phyloP scores from a whole-genome alignment of 2,113 vertebrate genomes.

The Gasterosteus nipponicus region DNA sequence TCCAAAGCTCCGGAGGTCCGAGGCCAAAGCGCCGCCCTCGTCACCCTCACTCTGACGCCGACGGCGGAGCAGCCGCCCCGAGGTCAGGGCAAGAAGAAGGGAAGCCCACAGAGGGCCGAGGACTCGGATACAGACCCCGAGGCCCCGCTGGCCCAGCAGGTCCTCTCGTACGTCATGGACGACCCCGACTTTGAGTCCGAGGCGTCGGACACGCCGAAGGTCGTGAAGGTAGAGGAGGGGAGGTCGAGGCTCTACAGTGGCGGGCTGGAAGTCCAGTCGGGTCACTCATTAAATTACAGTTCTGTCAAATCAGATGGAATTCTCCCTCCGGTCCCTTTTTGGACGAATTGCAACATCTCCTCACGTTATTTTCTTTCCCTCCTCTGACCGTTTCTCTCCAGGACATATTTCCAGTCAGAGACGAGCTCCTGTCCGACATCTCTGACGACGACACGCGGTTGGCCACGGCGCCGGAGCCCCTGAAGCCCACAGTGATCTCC shows the following conservation, averaged over 20 bases:
- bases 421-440: constrained; percentile 88
- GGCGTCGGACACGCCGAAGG: constrained; percentile 84
- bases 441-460: constrained; percentile 86
- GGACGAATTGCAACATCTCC: background rate
- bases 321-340: background rate
- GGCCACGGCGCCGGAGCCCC: constrained; percentile 64
- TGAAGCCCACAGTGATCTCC: constrained; percentile 78
- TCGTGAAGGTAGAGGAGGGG: constrained; percentile 65
- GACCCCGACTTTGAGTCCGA: constrained; percentile 97
- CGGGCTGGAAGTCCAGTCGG: background rate
- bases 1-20: constrained; percentile 66
- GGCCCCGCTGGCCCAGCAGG: constrained; percentile 89
- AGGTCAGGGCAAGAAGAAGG: constrained; percentile 67
- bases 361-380: background rate
- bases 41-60: constrained; percentile 65
- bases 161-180: constrained; percentile 97
- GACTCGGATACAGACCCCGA: constrained; percentile 90
- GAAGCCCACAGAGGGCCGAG: constrained; percentile 59
- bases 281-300: background rate
- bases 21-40: constrained; percentile 47
- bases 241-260: background rate
- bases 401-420: constrained; percentile 86
- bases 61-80: constrained; percentile 41
- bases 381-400: constrained; percentile 48
- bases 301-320: background rate